A percentile compares a stretch with the other conserved stretches of the same genome.
Conservation (phyloP, 37 sponge, comb jelly and placozoan genomes). For the Chondrilla cf. caribensis region DNA sequence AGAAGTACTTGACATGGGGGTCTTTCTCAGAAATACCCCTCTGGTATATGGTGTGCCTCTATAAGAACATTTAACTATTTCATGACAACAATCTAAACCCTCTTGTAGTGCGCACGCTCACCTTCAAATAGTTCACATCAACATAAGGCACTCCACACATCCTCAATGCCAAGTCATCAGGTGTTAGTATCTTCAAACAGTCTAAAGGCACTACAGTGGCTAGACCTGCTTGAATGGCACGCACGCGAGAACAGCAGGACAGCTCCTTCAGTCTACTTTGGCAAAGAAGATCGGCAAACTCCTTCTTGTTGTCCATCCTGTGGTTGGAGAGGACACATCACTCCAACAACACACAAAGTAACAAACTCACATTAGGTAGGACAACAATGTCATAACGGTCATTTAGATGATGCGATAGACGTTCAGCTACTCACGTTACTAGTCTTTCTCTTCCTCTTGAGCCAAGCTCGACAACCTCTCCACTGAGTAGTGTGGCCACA, state of each 20-base stretch:
- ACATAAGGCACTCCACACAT: slow-evolving; percentile 84
- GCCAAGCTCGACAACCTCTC: slow-evolving; percentile 57
- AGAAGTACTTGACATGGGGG: slow-evolving; percentile 92
- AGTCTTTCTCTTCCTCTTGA: slow-evolving; percentile 38
- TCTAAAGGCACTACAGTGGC: slow-evolving; percentile 89
- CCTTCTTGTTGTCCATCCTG: slow-evolving; percentile 63
- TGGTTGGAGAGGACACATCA: neutral
- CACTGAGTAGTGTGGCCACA: neutral
- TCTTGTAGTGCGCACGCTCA: too few relatives aligned
- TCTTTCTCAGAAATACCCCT: slow-evolving; percentile 86
- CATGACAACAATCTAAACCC: neutral
- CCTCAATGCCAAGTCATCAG: slow-evolving; percentile 77
- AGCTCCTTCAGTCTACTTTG: slow-evolving; percentile 61
- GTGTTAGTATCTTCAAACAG: slow-evolving; percentile 63
- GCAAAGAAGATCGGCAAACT: slow-evolving; percentile 63
- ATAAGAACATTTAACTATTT: neutral
- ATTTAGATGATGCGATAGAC: too few relatives aligned
- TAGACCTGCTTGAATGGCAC: slow-evolving; percentile 72
- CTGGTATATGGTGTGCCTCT: slow-evolving; percentile 94
- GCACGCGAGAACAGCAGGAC: slow-evolving; percentile 43
- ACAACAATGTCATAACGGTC: too few relatives aligned
- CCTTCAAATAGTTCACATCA: slow-evolving; percentile 81
- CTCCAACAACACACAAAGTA: neutral
- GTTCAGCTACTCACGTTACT: slow-evolving; percentile 75
- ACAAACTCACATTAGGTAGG: neutral